Base-by-base conservation (phyloP, 2,888 invertebrate genomes). In the Bombylius discolor region DNA sequence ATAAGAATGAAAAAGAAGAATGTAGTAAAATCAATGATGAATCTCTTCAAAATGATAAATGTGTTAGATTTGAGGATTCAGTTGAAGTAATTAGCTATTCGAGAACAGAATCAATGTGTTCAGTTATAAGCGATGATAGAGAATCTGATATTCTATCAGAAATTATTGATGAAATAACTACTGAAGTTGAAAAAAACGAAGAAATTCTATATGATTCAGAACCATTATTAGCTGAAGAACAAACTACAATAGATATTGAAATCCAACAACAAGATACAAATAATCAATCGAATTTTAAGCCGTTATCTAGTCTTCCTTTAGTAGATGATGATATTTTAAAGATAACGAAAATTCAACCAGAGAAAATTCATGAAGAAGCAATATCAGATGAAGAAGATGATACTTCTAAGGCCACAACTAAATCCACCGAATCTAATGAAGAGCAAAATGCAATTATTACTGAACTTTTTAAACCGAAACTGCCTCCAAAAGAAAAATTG, bases 121-220 rank as follows among this genome's bases (percentile, higher is more conserved):
- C 73, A 6, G 71, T 67, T 0, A 11, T 42, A 11, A 71, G 70
- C 55, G 67, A 70, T 59, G 36, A 1, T 9, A 11, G 11, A 11
- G 70, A 66, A 42, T 66, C 69, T 6, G 72, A 72, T 13, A 68
- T 68, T 5, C 68, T 69, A 52, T 71, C 72, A 0, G 70, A 71
- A 56, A 57, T 71, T 52, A 68, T 70, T 4, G 70, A 70, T 51
- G 71, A 71, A 51, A 69, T 68, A 0, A 55, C 72, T 1, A 62
- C 64, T 39, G 69, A 71, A 59, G 61, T 71, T 7, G 23, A 47
- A 47, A 23, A 23, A 7, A 6, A 47, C 4, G 47, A 47, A 47
- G 31, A 14, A 47, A 47, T 47, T 47, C 23, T 23, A 23, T 14
- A 47, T 5, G 32, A 9, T 11, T 42, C 39, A n/a, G 49, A 49